phyloP scores from a whole-genome alignment of 1,140 invertebrate species.

The Philaenus spumarius region DNA sequence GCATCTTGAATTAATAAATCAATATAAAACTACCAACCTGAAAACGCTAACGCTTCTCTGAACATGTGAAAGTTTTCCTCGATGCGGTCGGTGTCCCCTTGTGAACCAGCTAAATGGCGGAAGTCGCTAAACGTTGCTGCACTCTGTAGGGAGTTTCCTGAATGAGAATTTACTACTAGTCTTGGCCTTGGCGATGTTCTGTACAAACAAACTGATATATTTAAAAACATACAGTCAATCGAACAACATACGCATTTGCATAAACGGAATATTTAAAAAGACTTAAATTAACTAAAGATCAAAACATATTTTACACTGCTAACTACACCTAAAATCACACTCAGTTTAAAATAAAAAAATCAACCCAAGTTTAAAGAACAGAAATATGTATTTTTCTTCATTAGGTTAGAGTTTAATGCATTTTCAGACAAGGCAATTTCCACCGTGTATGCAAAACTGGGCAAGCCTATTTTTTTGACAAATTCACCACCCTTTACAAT shows the following conservation, averaged over 20 bases:
- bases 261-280: too few relatives aligned
- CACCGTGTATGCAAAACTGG: too few relatives aligned
- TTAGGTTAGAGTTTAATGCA: neutral
- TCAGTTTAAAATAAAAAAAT: constrained; percentile 14
- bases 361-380: neutral
- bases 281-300: neutral
- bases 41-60: constrained; percentile 63
- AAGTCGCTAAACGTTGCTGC: neutral
- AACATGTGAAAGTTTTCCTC: constrained; percentile 58
- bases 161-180: constrained; percentile 40
- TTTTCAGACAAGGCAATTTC: too few relatives aligned
- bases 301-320: neutral
- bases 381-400: neutral
- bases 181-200: constrained; percentile 48
- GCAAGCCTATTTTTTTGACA: too few relatives aligned
- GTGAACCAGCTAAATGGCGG: neutral
- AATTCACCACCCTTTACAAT: too few relatives aligned
- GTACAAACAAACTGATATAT: constrained; percentile 9
- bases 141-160: neutral
- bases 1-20: too few relatives aligned
- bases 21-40: too few relatives aligned
- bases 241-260: too few relatives aligned
- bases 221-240: too few relatives aligned
- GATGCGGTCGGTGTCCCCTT: neutral
- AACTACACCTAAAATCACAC: neutral